A percentile compares a stretch with the other conserved stretches of the same genome.
Conservation (phyloP, 2,113 vertebrate genomes). For the Colius striatus region DNA sequence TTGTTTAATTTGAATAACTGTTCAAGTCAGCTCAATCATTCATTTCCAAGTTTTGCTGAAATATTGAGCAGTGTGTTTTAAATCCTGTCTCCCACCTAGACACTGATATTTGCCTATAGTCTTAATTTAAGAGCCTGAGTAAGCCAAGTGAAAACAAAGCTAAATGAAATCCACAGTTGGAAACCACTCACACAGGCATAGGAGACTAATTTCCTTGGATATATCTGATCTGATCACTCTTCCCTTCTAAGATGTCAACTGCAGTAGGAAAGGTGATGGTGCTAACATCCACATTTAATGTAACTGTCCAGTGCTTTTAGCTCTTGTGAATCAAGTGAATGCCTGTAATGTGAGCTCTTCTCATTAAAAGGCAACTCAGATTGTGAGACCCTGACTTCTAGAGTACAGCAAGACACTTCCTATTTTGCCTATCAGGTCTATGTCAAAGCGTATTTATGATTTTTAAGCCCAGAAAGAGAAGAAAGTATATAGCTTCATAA, state of each 20-base stretch:
- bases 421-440: background rate
- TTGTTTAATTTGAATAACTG: background rate
- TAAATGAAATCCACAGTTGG: background rate
- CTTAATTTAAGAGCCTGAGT: background rate
- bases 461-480: background rate
- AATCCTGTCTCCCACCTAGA: conserved; percentile 17
- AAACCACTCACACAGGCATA: background rate
- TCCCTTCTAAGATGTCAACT: background rate
- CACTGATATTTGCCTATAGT: background rate
- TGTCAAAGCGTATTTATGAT: background rate
- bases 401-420: background rate
- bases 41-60: background rate
- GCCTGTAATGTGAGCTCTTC: background rate
- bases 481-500: background rate
- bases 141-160: background rate
- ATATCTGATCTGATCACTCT: background rate
- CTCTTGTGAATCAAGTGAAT: background rate
- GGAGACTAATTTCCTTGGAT: background rate
- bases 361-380: background rate
- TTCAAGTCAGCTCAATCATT: background rate
- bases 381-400: background rate
- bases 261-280: background rate
- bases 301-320: background rate
- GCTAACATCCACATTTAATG: rapidly evolving
- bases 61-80: background rate